Evolutionary conservation across 2,797 vertebrate genomes (phyloP).

Genomic region (Pantherophis vulpinus): DNA sequence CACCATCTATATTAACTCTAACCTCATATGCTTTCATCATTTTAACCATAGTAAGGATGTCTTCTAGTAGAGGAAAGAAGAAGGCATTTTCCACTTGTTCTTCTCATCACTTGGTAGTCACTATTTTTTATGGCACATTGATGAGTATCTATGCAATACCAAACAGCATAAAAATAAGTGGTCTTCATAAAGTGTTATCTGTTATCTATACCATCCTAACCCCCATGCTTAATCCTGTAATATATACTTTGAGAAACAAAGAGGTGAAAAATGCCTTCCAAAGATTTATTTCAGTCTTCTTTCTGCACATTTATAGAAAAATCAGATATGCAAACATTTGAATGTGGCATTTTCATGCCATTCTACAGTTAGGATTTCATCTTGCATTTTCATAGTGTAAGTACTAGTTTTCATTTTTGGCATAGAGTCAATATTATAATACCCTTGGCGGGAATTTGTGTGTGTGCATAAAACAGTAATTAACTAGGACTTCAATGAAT

Average conservation of each 20-base stretch:
- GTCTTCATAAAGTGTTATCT: not conserved
- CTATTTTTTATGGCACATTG: constrained; percentile 1
- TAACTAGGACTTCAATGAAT: not conserved
- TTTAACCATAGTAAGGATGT: not conserved
- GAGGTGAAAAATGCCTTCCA: not conserved
- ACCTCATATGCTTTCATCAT: not conserved
- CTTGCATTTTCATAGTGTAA: not conserved
- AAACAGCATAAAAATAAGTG: not conserved
- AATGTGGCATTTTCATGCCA: not conserved
- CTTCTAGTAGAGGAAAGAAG: not conserved
- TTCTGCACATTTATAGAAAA: not conserved
- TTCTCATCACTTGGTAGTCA: constrained; percentile 4
- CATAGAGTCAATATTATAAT: not conserved
- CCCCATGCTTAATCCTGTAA: not conserved
- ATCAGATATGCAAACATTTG: not conserved
- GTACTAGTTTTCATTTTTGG: not conserved
- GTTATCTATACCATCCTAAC: not conserved
- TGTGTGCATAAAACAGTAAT: not conserved
- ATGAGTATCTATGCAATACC: constrained; percentile 1
- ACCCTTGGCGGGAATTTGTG: not conserved
- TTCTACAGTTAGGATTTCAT: not conserved
- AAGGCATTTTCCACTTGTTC: constrained; percentile 16
- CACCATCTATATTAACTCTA: constrained; percentile 2
- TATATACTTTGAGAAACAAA: constrained; percentile 1
- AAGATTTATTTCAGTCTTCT: not conserved